Percentiles rank a stretch among this genome's conserved stretches.
Evolutionary conservation across 2,888 invertebrate genomes (phyloP).

Genomic region (Cataglyphis albicans): DNA sequence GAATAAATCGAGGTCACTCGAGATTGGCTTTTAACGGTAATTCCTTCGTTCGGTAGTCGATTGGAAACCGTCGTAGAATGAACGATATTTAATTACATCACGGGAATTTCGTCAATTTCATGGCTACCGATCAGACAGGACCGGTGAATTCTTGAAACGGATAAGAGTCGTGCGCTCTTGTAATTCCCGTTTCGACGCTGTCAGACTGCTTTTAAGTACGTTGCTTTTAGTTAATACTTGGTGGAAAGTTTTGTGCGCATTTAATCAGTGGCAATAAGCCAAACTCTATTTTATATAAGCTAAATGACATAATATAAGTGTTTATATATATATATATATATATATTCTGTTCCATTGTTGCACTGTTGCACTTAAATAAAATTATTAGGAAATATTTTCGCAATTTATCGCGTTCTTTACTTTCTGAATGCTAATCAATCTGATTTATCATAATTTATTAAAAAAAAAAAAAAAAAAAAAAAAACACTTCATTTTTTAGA

Average conservation of each 20-base stretch:
- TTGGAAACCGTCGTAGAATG: slow-evolving; percentile 18
- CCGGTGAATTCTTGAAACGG: not conserved
- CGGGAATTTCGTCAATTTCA: slow-evolving; percentile 43
- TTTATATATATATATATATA: not conserved
- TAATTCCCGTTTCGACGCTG: not conserved
- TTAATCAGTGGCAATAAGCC: not conserved
- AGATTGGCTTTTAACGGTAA: slow-evolving; percentile 74
- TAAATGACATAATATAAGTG: not conserved
- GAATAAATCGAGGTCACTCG: slow-evolving; percentile 69
- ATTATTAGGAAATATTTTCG: not conserved
- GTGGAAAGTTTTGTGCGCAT: not conserved
- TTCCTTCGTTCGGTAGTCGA: slow-evolving; percentile 58
- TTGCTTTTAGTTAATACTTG: not conserved
- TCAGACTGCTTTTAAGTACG: not conserved
- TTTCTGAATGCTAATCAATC: not conserved
- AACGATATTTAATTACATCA: slow-evolving; percentile 47
- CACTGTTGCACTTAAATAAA: not conserved
- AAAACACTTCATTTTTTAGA: not conserved
- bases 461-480: too few species aligned
- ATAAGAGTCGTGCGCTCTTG: not conserved
- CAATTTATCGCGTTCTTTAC: too few species aligned
- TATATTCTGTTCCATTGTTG: not conserved
- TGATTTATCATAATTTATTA: not conserved
- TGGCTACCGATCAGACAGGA: not conserved
- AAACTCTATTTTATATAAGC: not conserved